These are phyloP conservation scores for Campoplex nolae DNA, from an alignment of 2,888 invertebrate species.

Conservation along the genomic window DNA sequence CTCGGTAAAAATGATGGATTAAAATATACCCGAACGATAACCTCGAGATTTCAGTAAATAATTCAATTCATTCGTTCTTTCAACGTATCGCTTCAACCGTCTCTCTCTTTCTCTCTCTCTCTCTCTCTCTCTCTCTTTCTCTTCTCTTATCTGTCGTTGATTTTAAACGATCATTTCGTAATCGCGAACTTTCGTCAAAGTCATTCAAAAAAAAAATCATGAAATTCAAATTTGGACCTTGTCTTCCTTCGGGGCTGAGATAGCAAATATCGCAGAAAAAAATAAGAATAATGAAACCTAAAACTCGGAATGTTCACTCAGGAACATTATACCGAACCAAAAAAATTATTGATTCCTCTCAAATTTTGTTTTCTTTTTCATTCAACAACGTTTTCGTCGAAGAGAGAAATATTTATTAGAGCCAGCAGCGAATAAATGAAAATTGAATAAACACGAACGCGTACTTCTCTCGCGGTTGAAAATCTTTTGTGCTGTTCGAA, in stretches of 20 bases:
- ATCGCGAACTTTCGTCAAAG: not conserved
- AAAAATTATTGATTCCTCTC: too few relatives aligned
- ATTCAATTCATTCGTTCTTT: conserved; percentile 13
- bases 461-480: not conserved
- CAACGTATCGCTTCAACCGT: not conserved
- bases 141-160: not conserved
- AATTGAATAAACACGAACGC: not conserved
- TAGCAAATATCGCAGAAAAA: not conserved
- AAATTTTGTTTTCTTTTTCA: too few relatives aligned
- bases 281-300: not conserved
- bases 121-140: conserved; percentile 2
- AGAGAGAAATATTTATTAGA: too few relatives aligned
- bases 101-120: not conserved
- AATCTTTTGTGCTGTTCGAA: not conserved
- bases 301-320: not conserved
- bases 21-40: conserved; percentile 22
- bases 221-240: conserved; percentile 8
- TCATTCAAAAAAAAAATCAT: conserved; percentile 7
- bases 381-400: too few relatives aligned
- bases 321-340: not conserved
- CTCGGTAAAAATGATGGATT: not conserved
- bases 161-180: conserved; percentile 4
- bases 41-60: conserved; percentile 14
- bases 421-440: too few relatives aligned
- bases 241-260: not conserved